Evolutionary conservation across 2,113 vertebrate genomes (phyloP).

Genomic region (Pseudorasbora parva): DNA sequence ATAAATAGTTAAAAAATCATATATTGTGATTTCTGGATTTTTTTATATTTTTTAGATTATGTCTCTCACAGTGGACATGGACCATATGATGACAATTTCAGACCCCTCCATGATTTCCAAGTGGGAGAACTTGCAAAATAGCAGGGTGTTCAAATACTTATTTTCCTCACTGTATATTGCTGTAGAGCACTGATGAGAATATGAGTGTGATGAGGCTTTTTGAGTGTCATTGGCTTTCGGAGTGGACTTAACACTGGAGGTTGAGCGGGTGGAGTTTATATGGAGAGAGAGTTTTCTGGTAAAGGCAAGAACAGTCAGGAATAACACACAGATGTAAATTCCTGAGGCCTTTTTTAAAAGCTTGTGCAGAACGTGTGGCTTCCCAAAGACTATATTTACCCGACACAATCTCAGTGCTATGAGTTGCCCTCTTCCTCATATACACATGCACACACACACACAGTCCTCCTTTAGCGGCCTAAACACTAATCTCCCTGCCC

Average conservation of each 20-base stretch:
- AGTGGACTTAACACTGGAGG: background rate
- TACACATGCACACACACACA: constrained; percentile 12
- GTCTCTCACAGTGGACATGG: no score
- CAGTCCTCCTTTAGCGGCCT: background rate
- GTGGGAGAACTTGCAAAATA: no score
- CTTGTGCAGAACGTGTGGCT: constrained; percentile 57
- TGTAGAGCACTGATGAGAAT: background rate
- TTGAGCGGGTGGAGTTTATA: constrained; percentile 17
- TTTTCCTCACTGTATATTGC: background rate
- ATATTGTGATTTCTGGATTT: no score
- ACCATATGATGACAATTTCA: no score
- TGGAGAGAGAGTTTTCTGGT: constrained; percentile 19
- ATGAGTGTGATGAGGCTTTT: background rate
- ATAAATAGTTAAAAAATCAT: no score
- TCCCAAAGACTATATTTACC: constrained; percentile 73
- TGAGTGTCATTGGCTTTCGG: background rate
- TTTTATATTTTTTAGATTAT: no score
- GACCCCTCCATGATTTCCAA: no score
- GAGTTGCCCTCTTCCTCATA: constrained; percentile 10
- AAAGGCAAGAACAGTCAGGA: constrained; percentile 38
- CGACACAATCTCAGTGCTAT: constrained; percentile 48
- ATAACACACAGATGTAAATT: constrained; percentile 65
- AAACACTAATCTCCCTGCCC: background rate
- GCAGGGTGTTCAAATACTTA: no score
- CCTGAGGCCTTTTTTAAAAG: constrained; percentile 60